Evolutionary conservation across 2,797 vertebrate genomes (phyloP), one percentile per base, ranked within the genome.

Genomic region (Microhierax caerulescens): DNA sequence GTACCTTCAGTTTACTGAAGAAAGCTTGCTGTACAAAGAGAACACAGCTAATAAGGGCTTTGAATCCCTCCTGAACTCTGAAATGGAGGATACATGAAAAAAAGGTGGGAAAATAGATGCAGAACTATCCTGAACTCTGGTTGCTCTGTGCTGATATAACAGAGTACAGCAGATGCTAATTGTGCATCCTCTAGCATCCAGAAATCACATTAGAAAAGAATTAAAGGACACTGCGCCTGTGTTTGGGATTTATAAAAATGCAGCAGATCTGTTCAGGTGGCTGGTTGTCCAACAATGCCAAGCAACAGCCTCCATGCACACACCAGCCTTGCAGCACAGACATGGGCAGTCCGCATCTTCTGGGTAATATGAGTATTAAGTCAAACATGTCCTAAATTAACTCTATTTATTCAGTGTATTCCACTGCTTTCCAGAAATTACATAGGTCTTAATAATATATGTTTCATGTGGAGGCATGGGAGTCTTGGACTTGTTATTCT

Each of bases 161-260:
- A 70, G 47, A 73, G 67, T 24, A 92, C 23, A 67, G 30, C 2
- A 0, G 50, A 89, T 68, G 27, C 30, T 90, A 83, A 85, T 18
- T 77, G 60, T 39, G 13, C 48, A 77, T 53, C 32, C 53, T 85
- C 51, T 88, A 91, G 68, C 21, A 91, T 54, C 45, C 32, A 75
- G 53, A 92, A 97, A 93, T 78, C 47, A 92, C 50, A 96, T 86
- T 86, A 90, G 45, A 92, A 90, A 78, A 37, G 43, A 92, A 90
- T 88, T 88, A 90, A 85, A 64, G 57, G n/a, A 68, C 47, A 22
- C 7, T 64, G 32, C 45, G 82, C 13, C 32, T 61, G 13, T 32
- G n/a, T 27, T 69, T 91, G 57, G 57, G 21, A 50, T 68, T 88
- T 91, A 63, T 83, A 68, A 64, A 88, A 91, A 79, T 15, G 20